Base-by-base conservation (phyloP, 1,140 invertebrate species). In the Antheraea pernyi region DNA sequence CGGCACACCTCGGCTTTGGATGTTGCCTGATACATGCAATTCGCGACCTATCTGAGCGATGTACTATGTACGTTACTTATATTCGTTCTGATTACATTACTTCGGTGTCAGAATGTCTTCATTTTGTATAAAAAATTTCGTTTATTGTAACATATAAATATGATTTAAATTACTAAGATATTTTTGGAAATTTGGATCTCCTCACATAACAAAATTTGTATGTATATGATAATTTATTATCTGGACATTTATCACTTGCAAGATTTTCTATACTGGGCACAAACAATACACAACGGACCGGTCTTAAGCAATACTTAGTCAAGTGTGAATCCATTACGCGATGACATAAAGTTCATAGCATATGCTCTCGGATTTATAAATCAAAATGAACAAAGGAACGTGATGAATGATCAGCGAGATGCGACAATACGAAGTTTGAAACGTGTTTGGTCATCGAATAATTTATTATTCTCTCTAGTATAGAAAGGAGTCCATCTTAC, bases 391-490 rank as follows among this genome's bases (percentile, higher is more conserved):
- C 7, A 63, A 61, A 19, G 11, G 7, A 37, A 37, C 16, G 61
- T 37, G 22, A 63, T 63, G 13, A 63, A 63, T 63, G 11, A n/a
- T 7, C 0, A 4, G 0, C 61, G 30, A 63, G 37, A 36, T 68
- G 69, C 61, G 68, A 67, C 67, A 72, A 60, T 37, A 63, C 59
- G 46, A 46, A 19, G 60, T 13, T 16, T 53, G 46, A 16, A 53
- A 53, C 0, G 0, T 64, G 13, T 64, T 61, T 19, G 61, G 19
- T 19, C 48, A 22, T 3, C 62, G 10, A 39, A 64, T 22, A 53
- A 53, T 53, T 53, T n/a, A 42, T 42, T 10, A 7, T 42, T 7
- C 11, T 10, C 11, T 10, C 3, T 7, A 7, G 7, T 42, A 42
- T 0, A 59, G 16, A 16, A 59, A 16, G 16, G 58, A n/a, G 19